Evolutionary conservation across 2,797 vertebrate genomes (phyloP), one percentile per base, ranked within the genome.

Genomic region (Orientallactaga sibirica): DNA sequence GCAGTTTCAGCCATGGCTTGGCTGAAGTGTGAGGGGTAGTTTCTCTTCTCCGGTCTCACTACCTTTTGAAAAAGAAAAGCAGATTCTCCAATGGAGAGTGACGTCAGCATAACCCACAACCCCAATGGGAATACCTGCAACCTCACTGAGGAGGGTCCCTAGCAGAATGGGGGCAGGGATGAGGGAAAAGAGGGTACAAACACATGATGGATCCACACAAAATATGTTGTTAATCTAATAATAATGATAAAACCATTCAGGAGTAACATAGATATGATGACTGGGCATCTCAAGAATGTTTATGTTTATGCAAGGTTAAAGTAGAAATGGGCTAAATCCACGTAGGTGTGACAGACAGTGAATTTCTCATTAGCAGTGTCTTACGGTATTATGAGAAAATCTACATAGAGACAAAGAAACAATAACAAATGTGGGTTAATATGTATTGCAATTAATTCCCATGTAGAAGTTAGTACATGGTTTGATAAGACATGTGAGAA

Each of bases 311-410:
- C n/a, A 82, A 62, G 7, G 71, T 1, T 84, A 68, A 76, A 8
- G 15, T 24, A 85, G 74, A 82, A 94, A 91, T 89, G 24, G 87
- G 6, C n/a, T 66, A 64, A 14, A 88, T 58, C 37, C 52, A 58
- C 8, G 29, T 71, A 6, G 37, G 20, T 77, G 33, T 88, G 70
- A 90, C 11, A 84, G 74, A 85, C 7, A 41, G 19, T 77, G n/a
- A 86, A 48, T 12, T 88, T 77, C 70, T 70, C 75, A 33, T 75
- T 68, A 87, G 74, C 48, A 48, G 19, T 75, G 41, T 14, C 76
- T 76, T 76, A 58, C 25, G 43, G 4, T 66, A 29, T 33, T 55
- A 33, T 67, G 74, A 91, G n/a, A 93, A 90, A 91, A 91, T 67
- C 16, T 1, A 91, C 41, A 70, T 41, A 76, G 10, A 90, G 76